phyloP scores from a whole-genome alignment of 2,888 invertebrate species.

The Amblyteles armatorius region DNA sequence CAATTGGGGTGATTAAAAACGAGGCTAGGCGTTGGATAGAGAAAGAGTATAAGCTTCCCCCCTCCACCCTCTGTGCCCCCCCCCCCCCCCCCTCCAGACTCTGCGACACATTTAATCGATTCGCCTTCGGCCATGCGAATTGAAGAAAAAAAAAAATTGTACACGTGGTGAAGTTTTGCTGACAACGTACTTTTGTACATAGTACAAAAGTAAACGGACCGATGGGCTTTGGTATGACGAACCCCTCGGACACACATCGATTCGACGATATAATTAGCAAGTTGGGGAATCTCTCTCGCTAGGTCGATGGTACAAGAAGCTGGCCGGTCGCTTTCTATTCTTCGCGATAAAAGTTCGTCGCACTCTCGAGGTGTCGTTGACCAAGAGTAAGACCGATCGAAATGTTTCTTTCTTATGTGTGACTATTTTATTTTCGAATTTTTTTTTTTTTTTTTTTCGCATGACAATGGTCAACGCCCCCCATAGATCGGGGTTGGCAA shows the following conservation, averaged over 20 bases:
- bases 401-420: slow-evolving; percentile 52
- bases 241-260: slow-evolving; percentile 8
- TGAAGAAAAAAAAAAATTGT: slow-evolving; percentile 5
- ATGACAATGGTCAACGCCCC: slow-evolving; percentile 60
- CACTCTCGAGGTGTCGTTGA: slow-evolving; percentile 59
- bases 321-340: slow-evolving; percentile 18
- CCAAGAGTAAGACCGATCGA: slow-evolving; percentile 59
- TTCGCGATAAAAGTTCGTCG: slow-evolving; percentile 23
- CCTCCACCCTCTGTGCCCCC: neutral
- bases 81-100: neutral
- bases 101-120: slow-evolving; percentile 13
- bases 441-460: slow-evolving; percentile 26
- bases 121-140: neutral
- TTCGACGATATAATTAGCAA: slow-evolving; percentile 22
- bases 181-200: neutral
- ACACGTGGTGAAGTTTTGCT: slow-evolving; percentile 5
- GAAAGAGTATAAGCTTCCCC: slow-evolving; percentile 3
- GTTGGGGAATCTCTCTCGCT: slow-evolving; percentile 12
- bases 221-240: slow-evolving; percentile 16
- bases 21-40: slow-evolving; percentile 18
- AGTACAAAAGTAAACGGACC: slow-evolving; percentile 5
- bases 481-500: slow-evolving; percentile 63
- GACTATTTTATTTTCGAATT: slow-evolving; percentile 26
- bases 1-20: slow-evolving; percentile 68
- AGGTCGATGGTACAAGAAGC: slow-evolving; percentile 8